Conservation (phyloP, 2,113 vertebrate species). For the Empidonax traillii region DNA sequence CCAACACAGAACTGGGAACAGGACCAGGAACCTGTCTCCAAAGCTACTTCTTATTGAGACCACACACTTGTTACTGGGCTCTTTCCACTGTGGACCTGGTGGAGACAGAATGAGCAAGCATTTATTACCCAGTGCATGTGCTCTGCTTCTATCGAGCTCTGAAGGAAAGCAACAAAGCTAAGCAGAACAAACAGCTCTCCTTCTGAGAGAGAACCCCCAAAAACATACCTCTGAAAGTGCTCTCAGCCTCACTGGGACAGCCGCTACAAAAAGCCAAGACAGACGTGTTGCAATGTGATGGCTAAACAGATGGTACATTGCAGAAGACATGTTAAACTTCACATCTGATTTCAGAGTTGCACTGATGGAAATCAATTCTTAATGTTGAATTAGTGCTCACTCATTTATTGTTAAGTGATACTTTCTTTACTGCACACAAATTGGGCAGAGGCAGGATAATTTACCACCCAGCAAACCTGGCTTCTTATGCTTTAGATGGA, state of each 20-base stretch:
- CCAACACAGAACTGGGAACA: slow-evolving; percentile 40
- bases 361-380: not conserved
- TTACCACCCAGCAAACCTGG: not conserved
- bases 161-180: not conserved
- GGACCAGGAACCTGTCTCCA: slow-evolving; percentile 55
- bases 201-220: not conserved
- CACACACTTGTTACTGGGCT: slow-evolving; percentile 49
- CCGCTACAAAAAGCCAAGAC: not conserved
- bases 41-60: slow-evolving; percentile 39
- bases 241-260: not conserved
- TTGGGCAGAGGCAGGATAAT: not conserved
- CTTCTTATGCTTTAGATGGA: not conserved
- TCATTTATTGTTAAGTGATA: not conserved
- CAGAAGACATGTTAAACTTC: not conserved
- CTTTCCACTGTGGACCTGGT: not conserved
- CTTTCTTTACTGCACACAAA: not conserved
- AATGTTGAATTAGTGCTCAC: not conserved
- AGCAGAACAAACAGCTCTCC: not conserved
- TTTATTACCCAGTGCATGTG: slow-evolving; percentile 39
- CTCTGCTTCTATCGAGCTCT: not conserved
- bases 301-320: not conserved
- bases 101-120: not conserved
- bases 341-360: not conserved
- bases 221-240: not conserved
- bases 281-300: not conserved